Evolutionary conservation across 2,797 vertebrate genomes (phyloP), one percentile per base, ranked within the genome.

Genomic region (Leucoraja ocellata): DNA sequence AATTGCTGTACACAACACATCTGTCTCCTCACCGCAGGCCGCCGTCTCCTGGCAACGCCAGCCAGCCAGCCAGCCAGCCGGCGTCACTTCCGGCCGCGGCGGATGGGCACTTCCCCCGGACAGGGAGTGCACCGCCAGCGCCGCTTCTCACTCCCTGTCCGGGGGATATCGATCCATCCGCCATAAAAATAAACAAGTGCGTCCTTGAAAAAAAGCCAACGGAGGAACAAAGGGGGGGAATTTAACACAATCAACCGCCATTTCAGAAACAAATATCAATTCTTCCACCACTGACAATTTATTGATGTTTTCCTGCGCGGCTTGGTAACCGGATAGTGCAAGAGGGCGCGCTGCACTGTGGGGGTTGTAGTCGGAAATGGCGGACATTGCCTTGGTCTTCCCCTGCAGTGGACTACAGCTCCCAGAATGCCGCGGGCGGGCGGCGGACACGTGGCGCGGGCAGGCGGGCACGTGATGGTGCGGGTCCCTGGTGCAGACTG

Each of bases 321-420:
- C 28, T 32, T 58, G 28, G n/a, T 7, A 16, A 63, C n/a, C n/a
- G 16, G n/a, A 68, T 25, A 0, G 7, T 1, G 7, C 61, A 23
- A 23, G 7, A 54, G 13, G 68, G 11, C 2, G 93, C 88, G 39
- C 0, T 77, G 95, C 94, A 94, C 94, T 25, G 61, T 94, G 97
- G 98, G 96, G 93, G 95, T 0, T 94, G 96, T 95, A 97, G 97
- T 97, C 79, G 2, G 46, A 28, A 54, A 28, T 32, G 28, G 0
- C 0, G 0, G 0, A 0, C 0, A 7, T 0, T 0, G 0, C 0
- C 0, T 0, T 0, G 0, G 0, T 0, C 0, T 0, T 0, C 0
- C 0, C 0, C 0, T 0, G 21, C 0, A 0, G 0, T 0, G 0
- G 93, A 98, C 98, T 98, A 97, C 97, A 97, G 13, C 28, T 93